Evolutionary conservation across 2,888 invertebrate genomes (phyloP).

Genomic region (Troides aeacus): DNA sequence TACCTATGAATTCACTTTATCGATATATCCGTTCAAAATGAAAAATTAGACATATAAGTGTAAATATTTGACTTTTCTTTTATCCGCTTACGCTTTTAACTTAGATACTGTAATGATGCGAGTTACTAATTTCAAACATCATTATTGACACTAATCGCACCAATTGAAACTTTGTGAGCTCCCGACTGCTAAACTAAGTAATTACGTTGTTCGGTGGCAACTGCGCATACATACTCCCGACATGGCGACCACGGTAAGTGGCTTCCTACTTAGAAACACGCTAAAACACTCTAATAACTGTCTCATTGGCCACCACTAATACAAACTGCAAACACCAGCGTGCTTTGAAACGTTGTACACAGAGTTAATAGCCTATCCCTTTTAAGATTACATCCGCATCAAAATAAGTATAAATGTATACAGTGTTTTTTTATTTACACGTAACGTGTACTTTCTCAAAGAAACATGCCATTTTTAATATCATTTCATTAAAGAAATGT

Average conservation of each 20-base stretch:
- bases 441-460: neutral
- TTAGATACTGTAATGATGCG: slow-evolving; percentile 41
- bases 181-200: slow-evolving; percentile 57
- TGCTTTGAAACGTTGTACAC: slow-evolving; percentile 48
- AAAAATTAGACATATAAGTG: too few relatives aligned
- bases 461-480: neutral
- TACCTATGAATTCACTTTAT: too few relatives aligned
- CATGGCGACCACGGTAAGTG: slow-evolving; percentile 62
- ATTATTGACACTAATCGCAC: slow-evolving; percentile 64
- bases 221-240: slow-evolving; percentile 41
- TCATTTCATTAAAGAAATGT: neutral
- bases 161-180: slow-evolving; percentile 49
- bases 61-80: neutral
- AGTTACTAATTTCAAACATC: slow-evolving; percentile 55
- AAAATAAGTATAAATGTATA: neutral
- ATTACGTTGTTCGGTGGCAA: slow-evolving; percentile 57
- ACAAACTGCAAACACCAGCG: slow-evolving; percentile 51
- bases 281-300: slow-evolving; percentile 58
- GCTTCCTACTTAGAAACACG: slow-evolving; percentile 59
- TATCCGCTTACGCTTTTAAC: slow-evolving; percentile 23
- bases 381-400: slow-evolving; percentile 28
- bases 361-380: slow-evolving; percentile 41
- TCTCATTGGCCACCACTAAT: slow-evolving; percentile 59
- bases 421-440: neutral
- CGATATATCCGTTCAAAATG: too few relatives aligned